Base-by-base conservation (phyloP, 2,113 vertebrate species). In the Ovibos moschatus region DNA sequence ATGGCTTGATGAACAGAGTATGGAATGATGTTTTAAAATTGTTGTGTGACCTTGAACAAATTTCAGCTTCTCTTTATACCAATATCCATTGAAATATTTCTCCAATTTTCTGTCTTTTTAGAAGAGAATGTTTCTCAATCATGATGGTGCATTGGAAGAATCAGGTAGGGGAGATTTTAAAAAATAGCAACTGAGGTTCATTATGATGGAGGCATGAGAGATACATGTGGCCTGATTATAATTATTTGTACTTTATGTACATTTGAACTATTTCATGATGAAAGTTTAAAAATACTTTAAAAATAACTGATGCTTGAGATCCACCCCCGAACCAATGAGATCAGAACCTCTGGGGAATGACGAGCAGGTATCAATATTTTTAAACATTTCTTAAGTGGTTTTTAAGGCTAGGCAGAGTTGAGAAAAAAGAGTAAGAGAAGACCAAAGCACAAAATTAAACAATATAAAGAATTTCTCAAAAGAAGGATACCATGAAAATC, bases 381-480 rank as follows among this genome's bases (percentile, higher is more conserved):
- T 21, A 19, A 76, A 60, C 7, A 47, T 90, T 87, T 25, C n/a
- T 84, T 17, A 79, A 47, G 13, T 88, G 30, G 87, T 78, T 92
- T 86, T 83, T 53, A 76, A 64, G 36, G 86, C 30, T n/a, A 47
- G 71, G 47, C 27, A 76, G 33, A 95, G 43, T 47, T 95, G 53
- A 97, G 9, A 85, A 95, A 76, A 3, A 85, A 82, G 21, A 74
- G 33, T 47, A 93, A 62, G 62, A 74, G 9, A 91, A 78, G 8
- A 45, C 17, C 50, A 71, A 58, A 79, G 2, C 76, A 67, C 12
- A 92, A 53, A 85, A 91, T 78, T 82, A 76, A 96, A 62, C 30
- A 71, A 95, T 74, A 14, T 71, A 84, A 96, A 58, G 25, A 88
- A 95, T 85, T 94, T 28, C 51, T 82, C 33, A 60, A 86, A 92